A percentile compares a stretch with the other conserved stretches of the same genome.
Conservation (phyloP, 1,140 invertebrate species). For the Halesus radiatus region DNA sequence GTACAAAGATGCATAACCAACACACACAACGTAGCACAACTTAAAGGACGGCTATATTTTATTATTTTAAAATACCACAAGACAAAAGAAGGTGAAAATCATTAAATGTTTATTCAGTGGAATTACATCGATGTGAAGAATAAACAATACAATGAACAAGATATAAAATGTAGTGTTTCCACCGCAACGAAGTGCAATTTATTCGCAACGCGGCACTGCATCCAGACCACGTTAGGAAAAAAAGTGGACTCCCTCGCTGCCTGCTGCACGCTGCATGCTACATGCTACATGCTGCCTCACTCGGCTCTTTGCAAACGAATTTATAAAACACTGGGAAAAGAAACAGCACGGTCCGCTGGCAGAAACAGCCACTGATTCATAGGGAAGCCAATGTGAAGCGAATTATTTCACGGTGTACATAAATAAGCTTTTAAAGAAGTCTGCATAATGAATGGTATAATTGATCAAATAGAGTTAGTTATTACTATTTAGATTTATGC, state of each 20-base stretch:
- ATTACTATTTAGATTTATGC: no score
- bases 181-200: background rate
- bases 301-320: constrained; percentile 4
- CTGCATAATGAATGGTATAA: no score
- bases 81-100: background rate
- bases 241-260: background rate
- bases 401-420: no score
- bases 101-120: background rate
- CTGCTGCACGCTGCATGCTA: no score
- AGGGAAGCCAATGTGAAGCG: no score
- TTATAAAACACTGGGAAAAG: background rate
- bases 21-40: no score
- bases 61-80: background rate
- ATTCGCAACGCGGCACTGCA: constrained; percentile 4
- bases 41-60: no score
- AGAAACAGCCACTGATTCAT: no score
- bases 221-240: background rate
- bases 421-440: no score
- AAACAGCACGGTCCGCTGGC: no score
- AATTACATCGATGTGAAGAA: background rate
- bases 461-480: no score
- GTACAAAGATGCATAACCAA: no score
- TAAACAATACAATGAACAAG: background rate
- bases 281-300: background rate
- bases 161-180: constrained; percentile 4